Conservation (phyloP, 2,797 vertebrate genomes). For the Gallirallus australis region DNA sequence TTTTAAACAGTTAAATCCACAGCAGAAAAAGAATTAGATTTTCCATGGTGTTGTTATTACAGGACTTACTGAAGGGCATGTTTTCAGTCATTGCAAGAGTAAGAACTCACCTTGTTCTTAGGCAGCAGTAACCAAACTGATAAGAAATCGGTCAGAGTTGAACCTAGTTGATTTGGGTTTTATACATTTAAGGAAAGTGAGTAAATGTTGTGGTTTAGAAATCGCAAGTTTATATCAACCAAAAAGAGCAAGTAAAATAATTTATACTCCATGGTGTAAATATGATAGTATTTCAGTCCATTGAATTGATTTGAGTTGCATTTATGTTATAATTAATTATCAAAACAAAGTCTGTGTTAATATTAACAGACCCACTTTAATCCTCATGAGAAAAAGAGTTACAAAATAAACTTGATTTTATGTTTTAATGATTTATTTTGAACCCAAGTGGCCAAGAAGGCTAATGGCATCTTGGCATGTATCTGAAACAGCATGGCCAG, state of each 20-base stretch:
- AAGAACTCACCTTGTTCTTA: not conserved
- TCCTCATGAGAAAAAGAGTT: not conserved
- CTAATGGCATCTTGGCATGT: no score
- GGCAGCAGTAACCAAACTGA: not conserved
- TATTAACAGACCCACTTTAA: not conserved
- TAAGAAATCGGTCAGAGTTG: not conserved
- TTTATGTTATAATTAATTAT: not conserved
- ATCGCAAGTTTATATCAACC: not conserved
- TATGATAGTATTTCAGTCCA: not conserved
- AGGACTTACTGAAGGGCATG: not conserved
- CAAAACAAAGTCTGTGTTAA: not conserved
- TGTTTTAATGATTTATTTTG: not conserved
- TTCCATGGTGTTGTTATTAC: not conserved
- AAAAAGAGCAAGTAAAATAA: not conserved
- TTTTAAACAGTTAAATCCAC: not conserved
- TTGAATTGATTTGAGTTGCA: not conserved
- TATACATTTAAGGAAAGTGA: not conserved
- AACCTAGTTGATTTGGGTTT: not conserved
- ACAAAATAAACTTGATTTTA: not conserved
- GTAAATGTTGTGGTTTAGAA: not conserved
- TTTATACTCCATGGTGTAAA: not conserved
- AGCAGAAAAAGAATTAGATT: not conserved
- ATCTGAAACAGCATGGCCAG: no score
- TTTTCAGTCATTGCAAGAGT: not conserved
- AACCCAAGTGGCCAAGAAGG: no score